Percentiles rank a stretch among this genome's conserved stretches.
Conservation (phyloP, 2,797 vertebrate species). For the Alectoris magna region DNA sequence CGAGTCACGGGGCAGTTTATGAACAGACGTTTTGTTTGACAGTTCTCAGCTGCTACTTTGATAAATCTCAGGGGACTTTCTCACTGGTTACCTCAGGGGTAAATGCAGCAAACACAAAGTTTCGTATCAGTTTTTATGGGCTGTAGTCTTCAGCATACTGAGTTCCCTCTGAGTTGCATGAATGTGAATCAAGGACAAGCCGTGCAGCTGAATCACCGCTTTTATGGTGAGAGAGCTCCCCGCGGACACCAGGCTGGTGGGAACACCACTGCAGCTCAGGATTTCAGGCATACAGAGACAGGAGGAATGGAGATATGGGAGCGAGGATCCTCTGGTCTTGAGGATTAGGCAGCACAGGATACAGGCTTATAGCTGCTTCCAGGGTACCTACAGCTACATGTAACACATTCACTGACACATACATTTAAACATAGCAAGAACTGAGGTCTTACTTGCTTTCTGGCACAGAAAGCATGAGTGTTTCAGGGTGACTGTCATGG, state of each 20-base stretch:
- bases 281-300: background rate
- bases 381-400: background rate
- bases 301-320: background rate
- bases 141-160: background rate
- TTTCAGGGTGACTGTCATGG: background rate
- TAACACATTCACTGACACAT: background rate
- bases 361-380: background rate
- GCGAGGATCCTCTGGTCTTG: background rate
- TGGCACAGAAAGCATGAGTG: background rate
- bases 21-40: conserved; percentile 1
- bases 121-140: conserved; percentile 5
- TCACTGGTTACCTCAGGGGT: background rate
- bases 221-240: background rate
- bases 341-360: background rate
- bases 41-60: conserved; percentile 32
- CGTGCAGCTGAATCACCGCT: accelerated
- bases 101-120: background rate
- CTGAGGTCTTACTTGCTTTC: background rate
- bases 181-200: conserved; percentile 21
- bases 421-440: background rate
- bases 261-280: background rate
- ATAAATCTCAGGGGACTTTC: conserved; percentile 43
- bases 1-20: conserved; percentile 23
- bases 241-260: background rate
- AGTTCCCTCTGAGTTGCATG: background rate